These are phyloP conservation scores for Gymnothorax javanicus DNA, from an alignment of 2,797 vertebrate genomes.

Conservation along the genomic window DNA sequence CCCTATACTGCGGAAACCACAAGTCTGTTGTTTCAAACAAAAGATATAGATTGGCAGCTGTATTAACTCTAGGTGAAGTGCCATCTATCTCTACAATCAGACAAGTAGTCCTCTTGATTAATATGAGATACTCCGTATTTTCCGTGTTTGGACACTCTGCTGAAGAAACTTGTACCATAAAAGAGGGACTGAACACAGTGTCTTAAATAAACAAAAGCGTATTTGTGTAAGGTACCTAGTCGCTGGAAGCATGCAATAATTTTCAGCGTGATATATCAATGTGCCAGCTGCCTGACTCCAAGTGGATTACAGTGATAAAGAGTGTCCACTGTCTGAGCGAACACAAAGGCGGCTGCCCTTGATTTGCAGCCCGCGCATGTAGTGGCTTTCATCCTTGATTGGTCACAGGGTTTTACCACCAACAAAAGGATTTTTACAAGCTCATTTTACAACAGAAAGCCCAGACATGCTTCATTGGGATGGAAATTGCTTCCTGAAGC, in stretches of 20 bases:
- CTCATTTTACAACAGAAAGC: conserved; percentile 55
- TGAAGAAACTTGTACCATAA: background rate
- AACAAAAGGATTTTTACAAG: conserved; percentile 48
- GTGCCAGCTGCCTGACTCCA: background rate
- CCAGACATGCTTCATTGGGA: conserved; percentile 59
- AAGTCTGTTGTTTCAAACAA: background rate
- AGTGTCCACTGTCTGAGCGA: conserved; percentile 45
- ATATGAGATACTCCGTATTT: background rate
- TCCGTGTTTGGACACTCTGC: no score
- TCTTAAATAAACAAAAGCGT: background rate
- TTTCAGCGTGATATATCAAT: background rate
- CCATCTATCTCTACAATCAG: background rate
- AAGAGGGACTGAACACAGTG: background rate
- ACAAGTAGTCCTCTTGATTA: background rate
- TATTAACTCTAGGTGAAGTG: background rate
- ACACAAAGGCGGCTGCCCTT: conserved; percentile 44
- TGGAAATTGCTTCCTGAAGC: conserved; percentile 63
- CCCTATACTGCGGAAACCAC: background rate
- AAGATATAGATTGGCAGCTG: background rate
- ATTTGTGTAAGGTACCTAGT: background rate
- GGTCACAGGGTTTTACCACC: conserved; percentile 52
- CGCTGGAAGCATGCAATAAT: background rate
- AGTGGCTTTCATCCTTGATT: conserved; percentile 58
- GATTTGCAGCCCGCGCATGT: conserved; percentile 54
- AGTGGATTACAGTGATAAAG: conserved; percentile 40